Base-by-base conservation (phyloP, 2,113 vertebrate species). In the Tragulus kanchil region DNA sequence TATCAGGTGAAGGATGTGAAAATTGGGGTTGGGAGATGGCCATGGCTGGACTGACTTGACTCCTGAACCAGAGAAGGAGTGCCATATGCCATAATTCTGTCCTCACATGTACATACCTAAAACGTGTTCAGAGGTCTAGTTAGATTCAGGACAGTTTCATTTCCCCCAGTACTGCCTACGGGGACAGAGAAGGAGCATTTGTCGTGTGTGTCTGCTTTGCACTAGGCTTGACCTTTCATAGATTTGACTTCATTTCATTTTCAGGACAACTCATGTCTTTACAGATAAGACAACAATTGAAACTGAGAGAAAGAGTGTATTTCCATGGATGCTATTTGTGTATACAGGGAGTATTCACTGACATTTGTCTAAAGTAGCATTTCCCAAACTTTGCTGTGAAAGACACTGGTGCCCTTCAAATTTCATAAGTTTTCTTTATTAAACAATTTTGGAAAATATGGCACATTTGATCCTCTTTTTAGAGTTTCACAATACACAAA, bases 341-440 rank as follows among this genome's bases (percentile, higher is more conserved):
- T 4, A 36, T 65, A 65, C 1, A 17, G 21, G 52, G 61, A 16
- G 12, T 21, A n/a, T 31, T 56, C 42, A 45, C 7, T 64, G 61
- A 85, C 26, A 26, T 85, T 95, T 67, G n/a, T 77, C 65, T 36
- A 83, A 77, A 28, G 71, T 3, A 62, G 26, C 23, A 31, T 93
- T 95, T 93, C 36, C 59, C 85, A 71, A 85, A 93, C 19, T 90
- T 87, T 48, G 6, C 54, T 96, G 69, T 94, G n/a, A 88, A 97
- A 85, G 78, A 50, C 17, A 15, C 31, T 59, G 6, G 48, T 73
- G 36, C 23, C 16, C 17, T 85, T 85, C n/a, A 62, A 75, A 16
- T 88, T 79, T 95, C 26, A 6, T 59, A 69, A 58, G 16, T 75
- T 93, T 87, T 88, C 26, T 77, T 54, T 71, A 71, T 65, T 54